Evolutionary conservation across 1,140 invertebrate species (phyloP), one percentile per base, ranked within the genome.

Genomic region (Drosophila truncata): DNA sequence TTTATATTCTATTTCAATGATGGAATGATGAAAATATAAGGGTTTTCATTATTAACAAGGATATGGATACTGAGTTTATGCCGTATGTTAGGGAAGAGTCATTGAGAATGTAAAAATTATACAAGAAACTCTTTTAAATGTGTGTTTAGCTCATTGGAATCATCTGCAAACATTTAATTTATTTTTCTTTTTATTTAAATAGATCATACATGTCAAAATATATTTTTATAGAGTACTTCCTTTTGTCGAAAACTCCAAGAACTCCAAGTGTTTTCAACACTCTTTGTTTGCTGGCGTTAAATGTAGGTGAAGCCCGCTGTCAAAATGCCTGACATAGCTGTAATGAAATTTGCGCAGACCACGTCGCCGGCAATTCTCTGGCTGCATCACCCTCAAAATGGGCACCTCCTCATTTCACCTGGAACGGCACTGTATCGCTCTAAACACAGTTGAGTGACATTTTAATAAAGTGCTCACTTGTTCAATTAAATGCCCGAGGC

Each of bases 391-490:
- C 46, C 20, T 18, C 47, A 13, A 27, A 27, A 31, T 37, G 13
- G 29, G 41, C 41, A 41, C 55, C 31, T 18, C 55, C 31, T 35
- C 20, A 54, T 9, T 25, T 31, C 41, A 75, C 46, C 35, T 33
- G 44, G 3, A 39, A 23, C 52, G 23, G 2, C 31, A 20, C 57
- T 65, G 58, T 42, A 65, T 42, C 18, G 46, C 46, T 35, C 80
- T 76, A 80, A 88, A 78, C 65, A 75, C 85, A 37, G 80, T 82
- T 90, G 85, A 90, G 85, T 88, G 85, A 88, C 85, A 90, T 88
- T 88, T 88, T 88, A 88, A 88, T 88, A 84, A 90, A 90, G 85
- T 90, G 85, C 81, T 90, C 85, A 88, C 81, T 88, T 78, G 85
- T 88, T 88, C 85, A 88, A 88, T 88, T 88, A 88, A 90, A 85